Conservation (phyloP, 2,888 invertebrate genomes). For the Trichopria drosophilae region DNA sequence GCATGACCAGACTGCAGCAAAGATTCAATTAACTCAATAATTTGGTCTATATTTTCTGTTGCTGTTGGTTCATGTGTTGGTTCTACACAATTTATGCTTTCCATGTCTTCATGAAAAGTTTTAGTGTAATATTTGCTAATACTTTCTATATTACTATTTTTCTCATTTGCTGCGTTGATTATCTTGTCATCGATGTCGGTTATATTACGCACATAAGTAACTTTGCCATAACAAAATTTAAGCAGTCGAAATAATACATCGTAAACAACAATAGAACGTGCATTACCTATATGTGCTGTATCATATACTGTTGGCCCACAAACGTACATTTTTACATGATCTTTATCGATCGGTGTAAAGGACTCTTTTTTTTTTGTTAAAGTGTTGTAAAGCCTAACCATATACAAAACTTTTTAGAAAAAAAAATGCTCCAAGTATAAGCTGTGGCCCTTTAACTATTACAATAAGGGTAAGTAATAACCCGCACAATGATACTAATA, state of each 20-base stretch:
- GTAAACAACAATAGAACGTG: slow-evolving; percentile 19
- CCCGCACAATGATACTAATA: slow-evolving; percentile 18
- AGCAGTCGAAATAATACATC: slow-evolving; percentile 18
- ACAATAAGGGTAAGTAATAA: slow-evolving; percentile 20
- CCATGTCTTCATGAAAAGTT: slow-evolving; percentile 21
- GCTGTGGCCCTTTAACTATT: slow-evolving; percentile 20
- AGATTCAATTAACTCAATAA: slow-evolving; percentile 24
- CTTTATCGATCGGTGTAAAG: slow-evolving; percentile 13
- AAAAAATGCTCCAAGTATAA: slow-evolving; percentile 19
- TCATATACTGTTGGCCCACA: slow-evolving; percentile 25
- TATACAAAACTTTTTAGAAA: slow-evolving; percentile 19
- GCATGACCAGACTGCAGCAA: slow-evolving; percentile 20
- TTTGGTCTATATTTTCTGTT: slow-evolving; percentile 21
- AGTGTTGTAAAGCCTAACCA: slow-evolving; percentile 19
- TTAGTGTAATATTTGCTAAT: slow-evolving; percentile 14
- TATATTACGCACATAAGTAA: slow-evolving; percentile 21
- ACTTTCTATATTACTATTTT: slow-evolving; percentile 13
- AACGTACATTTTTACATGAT: slow-evolving; percentile 23
- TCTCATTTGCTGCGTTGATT: slow-evolving; percentile 20
- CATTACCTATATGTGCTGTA: slow-evolving; percentile 19
- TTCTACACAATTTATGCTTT: slow-evolving; percentile 14
- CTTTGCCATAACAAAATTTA: slow-evolving; percentile 13
- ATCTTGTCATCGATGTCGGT: slow-evolving; percentile 25
- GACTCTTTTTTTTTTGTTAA: slow-evolving; percentile 13
- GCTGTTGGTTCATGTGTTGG: slow-evolving; percentile 20